A percentile compares a stretch with the other conserved stretches of the same genome.
These are phyloP conservation scores for Cataglyphis hispanica DNA, from an alignment of 1,140 invertebrate genomes.

Conservation along the genomic window DNA sequence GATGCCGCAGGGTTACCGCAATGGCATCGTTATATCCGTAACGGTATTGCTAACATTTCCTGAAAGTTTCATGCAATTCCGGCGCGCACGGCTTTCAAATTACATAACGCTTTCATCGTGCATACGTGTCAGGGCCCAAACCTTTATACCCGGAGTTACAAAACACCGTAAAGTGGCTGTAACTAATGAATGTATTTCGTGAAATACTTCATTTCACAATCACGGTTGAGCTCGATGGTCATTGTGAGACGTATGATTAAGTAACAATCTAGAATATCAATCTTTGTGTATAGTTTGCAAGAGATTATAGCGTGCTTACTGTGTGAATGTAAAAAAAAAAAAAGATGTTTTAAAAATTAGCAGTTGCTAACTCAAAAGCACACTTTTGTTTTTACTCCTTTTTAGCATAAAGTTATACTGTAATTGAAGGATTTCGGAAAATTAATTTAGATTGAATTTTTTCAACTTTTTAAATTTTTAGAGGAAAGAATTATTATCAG, in stretches of 20 bases:
- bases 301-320: neutral
- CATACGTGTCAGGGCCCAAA: slow-evolving; percentile 9
- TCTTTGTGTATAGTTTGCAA: neutral
- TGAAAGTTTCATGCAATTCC: slow-evolving; percentile 62
- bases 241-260: neutral
- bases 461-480: neutral
- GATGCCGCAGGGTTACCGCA: slow-evolving; percentile 54
- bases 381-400: neutral
- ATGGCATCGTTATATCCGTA: slow-evolving; percentile 63
- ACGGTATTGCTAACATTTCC: slow-evolving; percentile 61
- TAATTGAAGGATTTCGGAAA: neutral
- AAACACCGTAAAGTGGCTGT: slow-evolving; percentile 10
- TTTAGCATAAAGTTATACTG: neutral
- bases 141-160: slow-evolving; percentile 38
- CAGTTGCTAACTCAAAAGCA: neutral
- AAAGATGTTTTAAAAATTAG: neutral
- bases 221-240: neutral
- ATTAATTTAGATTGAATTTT: slow-evolving; percentile 27
- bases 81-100: slow-evolving; percentile 58
- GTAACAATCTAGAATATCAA: neutral
- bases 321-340: neutral
- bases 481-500: neutral
- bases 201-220: slow-evolving; percentile 1
- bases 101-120: slow-evolving; percentile 49
- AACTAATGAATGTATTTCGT: slow-evolving; percentile 10